phyloP scores from a whole-genome alignment of 2,113 vertebrate genomes.

The Smithornis capensis region DNA sequence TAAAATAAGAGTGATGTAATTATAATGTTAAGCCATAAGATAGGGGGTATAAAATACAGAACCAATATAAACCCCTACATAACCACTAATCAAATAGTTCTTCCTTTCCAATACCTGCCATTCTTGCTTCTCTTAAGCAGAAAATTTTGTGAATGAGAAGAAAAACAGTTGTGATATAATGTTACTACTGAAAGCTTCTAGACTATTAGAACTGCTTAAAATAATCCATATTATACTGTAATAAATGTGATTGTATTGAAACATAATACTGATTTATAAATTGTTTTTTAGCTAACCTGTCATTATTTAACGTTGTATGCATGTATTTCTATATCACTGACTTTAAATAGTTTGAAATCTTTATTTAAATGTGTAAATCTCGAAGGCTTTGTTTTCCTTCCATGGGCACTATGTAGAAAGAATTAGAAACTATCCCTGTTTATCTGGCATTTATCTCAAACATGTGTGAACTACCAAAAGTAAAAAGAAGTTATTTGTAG shows the following conservation, averaged over 20 bases:
- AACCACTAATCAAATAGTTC: not conserved
- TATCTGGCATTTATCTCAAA: slow-evolving; percentile 20
- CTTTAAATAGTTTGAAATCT: not conserved
- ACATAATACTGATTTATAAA: not conserved
- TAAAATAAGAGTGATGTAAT: not conserved
- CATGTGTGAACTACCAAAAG: not conserved
- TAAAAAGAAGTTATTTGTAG: slow-evolving; percentile 23
- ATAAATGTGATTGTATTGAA: not conserved
- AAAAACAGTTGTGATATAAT: not conserved
- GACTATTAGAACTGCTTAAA: not conserved
- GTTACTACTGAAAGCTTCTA: not conserved
- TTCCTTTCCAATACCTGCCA: not conserved
- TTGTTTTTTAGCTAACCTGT: not conserved
- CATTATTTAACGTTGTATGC: not conserved
- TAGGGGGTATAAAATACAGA: not conserved
- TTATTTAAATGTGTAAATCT: not conserved
- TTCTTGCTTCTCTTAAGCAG: not conserved
- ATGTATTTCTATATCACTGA: not conserved
- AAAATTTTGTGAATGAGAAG: not conserved
- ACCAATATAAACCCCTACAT: not conserved
- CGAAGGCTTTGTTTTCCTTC: not conserved
- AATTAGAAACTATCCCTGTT: not conserved
- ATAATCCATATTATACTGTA: not conserved
- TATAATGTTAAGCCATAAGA: not conserved
- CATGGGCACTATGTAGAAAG: not conserved